These are phyloP conservation scores for Leptodactylus fallax DNA, from an alignment of 2,797 vertebrate species.

Conservation along the genomic window DNA sequence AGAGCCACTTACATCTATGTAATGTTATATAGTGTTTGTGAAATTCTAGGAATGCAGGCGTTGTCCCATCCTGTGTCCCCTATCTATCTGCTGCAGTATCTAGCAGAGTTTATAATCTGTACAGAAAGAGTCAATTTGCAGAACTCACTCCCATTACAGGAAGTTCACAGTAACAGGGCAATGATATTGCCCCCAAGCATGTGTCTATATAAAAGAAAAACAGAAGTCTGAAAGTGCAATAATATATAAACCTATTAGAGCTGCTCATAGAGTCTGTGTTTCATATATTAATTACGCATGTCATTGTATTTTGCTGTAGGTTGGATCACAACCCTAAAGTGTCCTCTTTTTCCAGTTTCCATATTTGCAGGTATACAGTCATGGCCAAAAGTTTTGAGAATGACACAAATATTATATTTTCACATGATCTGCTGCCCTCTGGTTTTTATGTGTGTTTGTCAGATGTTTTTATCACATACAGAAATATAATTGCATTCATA, in stretches of 20 bases:
- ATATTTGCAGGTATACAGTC: too few species aligned
- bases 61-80: not conserved
- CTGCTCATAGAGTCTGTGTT: not conserved
- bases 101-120: not conserved
- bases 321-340: not conserved
- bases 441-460: too few species aligned
- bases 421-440: too few species aligned
- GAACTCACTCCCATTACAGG: slow-evolving; percentile 10
- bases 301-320: not conserved
- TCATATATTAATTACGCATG: not conserved
- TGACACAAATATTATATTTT: too few species aligned
- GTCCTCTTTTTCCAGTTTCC: not conserved
- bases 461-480: too few species aligned
- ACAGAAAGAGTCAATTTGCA: slow-evolving; percentile 34
- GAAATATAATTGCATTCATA: too few species aligned
- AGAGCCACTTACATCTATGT: not conserved
- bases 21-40: slow-evolving; percentile 21
- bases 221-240: not conserved
- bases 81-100: slow-evolving; percentile 49
- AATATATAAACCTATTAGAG: not conserved
- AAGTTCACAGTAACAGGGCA: not conserved
- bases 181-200: not conserved
- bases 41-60: slow-evolving; percentile 48
- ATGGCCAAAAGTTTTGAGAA: too few species aligned
- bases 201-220: too few species aligned